These are phyloP conservation scores for Hephaestus fuliginosus DNA, from an alignment of 2,797 vertebrate species.

Conservation along the genomic window DNA sequence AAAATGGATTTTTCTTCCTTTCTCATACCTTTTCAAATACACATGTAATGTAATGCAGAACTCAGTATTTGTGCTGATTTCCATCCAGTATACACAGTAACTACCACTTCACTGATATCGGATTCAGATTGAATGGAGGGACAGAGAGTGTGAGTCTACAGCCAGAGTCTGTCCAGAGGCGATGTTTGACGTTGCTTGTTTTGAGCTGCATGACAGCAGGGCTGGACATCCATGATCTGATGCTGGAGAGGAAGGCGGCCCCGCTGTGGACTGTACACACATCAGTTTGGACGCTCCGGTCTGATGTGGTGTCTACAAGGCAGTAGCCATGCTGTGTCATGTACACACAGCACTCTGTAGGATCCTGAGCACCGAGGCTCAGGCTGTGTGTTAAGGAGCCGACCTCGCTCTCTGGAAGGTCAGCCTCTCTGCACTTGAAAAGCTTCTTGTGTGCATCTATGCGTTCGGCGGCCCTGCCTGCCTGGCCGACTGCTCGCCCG, in stretches of 20 bases:
- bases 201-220: conserved; percentile 54
- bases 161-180: conserved; percentile 56
- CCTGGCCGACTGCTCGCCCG: conserved; percentile 63
- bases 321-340: conserved; percentile 74
- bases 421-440: conserved; percentile 80
- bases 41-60: not conserved
- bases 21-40: not conserved
- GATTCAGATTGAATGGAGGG: conserved; percentile 48
- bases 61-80: not conserved
- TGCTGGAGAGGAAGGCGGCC: conserved; percentile 61
- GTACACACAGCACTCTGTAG: conserved; percentile 71
- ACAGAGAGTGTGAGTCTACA: conserved; percentile 17
- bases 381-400: conserved; percentile 78
- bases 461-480: conserved; percentile 66
- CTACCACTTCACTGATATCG: conserved; percentile 29
- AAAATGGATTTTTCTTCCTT: not conserved
- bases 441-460: conserved; percentile 71
- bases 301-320: conserved; percentile 75
- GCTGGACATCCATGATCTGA: conserved; percentile 62
- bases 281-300: conserved; percentile 64
- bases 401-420: conserved; percentile 79
- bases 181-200: conserved; percentile 62
- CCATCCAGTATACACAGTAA: conserved; percentile 6
- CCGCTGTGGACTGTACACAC: conserved; percentile 69
- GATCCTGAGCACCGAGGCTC: conserved; percentile 67